phyloP scores from a whole-genome alignment of 64 coral and sea anemone species.

The Montipora capricornis region DNA sequence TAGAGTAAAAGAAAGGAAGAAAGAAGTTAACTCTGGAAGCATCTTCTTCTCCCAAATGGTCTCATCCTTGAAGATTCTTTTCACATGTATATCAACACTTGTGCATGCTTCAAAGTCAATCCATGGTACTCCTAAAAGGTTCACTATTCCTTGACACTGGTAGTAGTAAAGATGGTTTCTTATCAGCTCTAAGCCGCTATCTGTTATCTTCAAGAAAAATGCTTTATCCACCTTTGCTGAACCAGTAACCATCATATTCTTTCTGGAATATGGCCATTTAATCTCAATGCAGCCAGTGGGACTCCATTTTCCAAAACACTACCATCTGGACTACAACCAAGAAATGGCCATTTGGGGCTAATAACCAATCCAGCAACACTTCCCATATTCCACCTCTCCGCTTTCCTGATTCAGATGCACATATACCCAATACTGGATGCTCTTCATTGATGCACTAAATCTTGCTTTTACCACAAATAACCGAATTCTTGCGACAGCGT shows the following conservation, averaged over 20 bases:
- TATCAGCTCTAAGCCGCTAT: constrained; percentile 24
- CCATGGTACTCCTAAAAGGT: background rate
- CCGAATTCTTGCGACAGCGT: too few species aligned
- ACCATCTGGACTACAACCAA: constrained; percentile 65
- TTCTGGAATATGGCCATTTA: constrained; percentile 57
- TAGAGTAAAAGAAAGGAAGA: background rate
- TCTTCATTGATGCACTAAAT: too few species aligned
- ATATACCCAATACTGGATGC: too few species aligned
- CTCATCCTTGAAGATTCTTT: background rate
- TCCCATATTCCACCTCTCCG: too few species aligned
- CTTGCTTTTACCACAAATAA: too few species aligned
- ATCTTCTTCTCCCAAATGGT: background rate
- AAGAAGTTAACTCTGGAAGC: constrained; percentile 35
- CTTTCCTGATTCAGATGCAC: too few species aligned
- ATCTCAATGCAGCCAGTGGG: constrained; percentile 44
- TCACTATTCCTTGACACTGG: constrained; percentile 46
- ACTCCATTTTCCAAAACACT: constrained; percentile 22
- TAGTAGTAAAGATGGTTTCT: constrained; percentile 49
- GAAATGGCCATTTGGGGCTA: constrained; percentile 9
- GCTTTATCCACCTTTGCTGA: constrained; percentile 17
- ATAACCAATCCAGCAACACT: constrained; percentile 12
- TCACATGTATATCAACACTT: constrained; percentile 33
- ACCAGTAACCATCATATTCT: constrained; percentile 1
- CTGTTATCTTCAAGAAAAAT: constrained; percentile 20
- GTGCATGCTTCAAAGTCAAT: background rate